Evolutionary conservation across 2,797 vertebrate genomes (phyloP).

Genomic region (Sciurus carolinensis): DNA sequence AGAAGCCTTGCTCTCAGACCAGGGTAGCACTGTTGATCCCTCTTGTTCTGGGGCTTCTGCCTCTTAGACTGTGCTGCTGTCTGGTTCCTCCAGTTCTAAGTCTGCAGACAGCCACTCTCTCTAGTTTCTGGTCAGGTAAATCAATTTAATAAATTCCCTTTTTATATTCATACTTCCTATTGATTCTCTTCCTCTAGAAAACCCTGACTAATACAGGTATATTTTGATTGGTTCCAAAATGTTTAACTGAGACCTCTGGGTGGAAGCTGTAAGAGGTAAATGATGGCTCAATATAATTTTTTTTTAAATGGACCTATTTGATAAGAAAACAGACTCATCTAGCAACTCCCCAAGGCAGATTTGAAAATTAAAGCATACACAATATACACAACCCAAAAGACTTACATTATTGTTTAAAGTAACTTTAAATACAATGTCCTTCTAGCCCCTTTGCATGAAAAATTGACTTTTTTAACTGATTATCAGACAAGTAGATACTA

Average conservation of each 20-base stretch:
- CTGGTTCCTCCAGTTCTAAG: no score
- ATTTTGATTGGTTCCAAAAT: constrained; percentile 11
- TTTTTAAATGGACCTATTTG: neutral
- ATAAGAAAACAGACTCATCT: neutral
- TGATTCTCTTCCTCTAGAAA: no score
- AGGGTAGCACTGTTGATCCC: no score
- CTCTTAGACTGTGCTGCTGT: no score
- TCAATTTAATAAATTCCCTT: no score
- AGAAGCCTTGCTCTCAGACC: no score
- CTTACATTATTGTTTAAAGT: neutral
- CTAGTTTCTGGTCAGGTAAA: no score
- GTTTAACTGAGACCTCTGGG: neutral
- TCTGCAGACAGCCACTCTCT: no score
- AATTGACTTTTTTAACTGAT: neutral
- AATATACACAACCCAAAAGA: neutral
- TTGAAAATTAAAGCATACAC: neutral
- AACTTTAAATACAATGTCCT: neutral
- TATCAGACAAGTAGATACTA: neutral
- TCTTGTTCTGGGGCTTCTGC: no score
- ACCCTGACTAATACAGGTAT: no score
- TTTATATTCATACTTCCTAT: no score
- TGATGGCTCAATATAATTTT: constrained; percentile 11
- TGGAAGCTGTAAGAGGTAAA: neutral
- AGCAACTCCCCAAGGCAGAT: neutral
- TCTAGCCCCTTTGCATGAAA: neutral